Conservation (phyloP, 2,888 invertebrate genomes). For the Hanleya hanleyi region DNA sequence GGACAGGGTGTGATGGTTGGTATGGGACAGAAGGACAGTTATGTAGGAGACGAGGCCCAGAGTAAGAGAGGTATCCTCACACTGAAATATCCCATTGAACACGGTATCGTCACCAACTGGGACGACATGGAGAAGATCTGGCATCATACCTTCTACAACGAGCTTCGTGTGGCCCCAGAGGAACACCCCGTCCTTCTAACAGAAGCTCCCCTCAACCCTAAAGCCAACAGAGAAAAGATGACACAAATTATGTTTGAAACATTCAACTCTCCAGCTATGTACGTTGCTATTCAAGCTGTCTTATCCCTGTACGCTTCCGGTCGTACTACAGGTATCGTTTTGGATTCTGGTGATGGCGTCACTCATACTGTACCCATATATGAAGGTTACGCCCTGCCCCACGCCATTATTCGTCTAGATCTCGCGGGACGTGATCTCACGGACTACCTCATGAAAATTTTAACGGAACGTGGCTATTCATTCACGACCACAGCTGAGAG, state of each 20-base stretch:
- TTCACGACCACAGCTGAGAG: conserved; percentile 72
- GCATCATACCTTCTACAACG: conserved; percentile 71
- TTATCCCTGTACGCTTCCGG: conserved; percentile 94
- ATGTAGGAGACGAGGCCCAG: conserved; percentile 65
- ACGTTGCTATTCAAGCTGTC: conserved; percentile 95
- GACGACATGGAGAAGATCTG: conserved; percentile 73
- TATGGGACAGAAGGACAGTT: conserved; percentile 84
- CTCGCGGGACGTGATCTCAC: conserved; percentile 95
- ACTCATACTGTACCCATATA: conserved; percentile 96
- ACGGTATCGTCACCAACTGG: conserved; percentile 70
- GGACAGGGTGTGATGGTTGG: conserved; percentile 85
- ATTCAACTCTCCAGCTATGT: conserved; percentile 94
- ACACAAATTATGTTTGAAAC: conserved; percentile 78
- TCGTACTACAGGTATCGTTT: conserved; percentile 96
- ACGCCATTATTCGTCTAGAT: conserved; percentile 94
- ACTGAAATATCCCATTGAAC: conserved; percentile 68
- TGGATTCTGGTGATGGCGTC: conserved; percentile 95
- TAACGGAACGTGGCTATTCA: conserved; percentile 73
- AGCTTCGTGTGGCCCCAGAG: conserved; percentile 76
- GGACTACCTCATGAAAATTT: conserved; percentile 97
- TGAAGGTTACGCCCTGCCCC: conserved; percentile 92
- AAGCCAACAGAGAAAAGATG: conserved; percentile 93
- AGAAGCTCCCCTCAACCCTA: conserved; percentile 91
- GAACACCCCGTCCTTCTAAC: conserved; percentile 91
- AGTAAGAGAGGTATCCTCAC: conserved; percentile 70